Base-by-base conservation (phyloP, 2,113 vertebrate genomes). In the Coreoperca whiteheadi region DNA sequence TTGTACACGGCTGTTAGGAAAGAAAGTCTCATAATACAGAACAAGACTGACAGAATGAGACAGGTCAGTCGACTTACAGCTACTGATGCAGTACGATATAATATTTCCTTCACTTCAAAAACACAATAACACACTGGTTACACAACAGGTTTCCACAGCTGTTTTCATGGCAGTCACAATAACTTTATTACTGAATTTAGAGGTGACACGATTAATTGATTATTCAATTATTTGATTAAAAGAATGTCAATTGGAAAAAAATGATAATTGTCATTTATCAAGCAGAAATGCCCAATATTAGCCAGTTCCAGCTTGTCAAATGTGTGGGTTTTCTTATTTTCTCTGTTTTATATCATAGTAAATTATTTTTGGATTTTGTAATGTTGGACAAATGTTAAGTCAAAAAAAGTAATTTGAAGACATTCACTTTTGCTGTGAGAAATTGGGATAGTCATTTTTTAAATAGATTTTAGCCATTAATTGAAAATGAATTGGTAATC, bases 11-110 rank as follows among this genome's bases (percentile, higher is more conserved):
- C 63, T 57, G 21, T 2, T 5, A 28, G 63, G 72, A 87, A 71
- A 76, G 64, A 63, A 66, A 57, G 18, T 46, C 37, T 75, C 64
- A 63, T 53, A 25, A 70, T 39, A 51, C 63, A 73, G 60, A 83
- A 43, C 32, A 23, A 48, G 34, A 41, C 78, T 79, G 79, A 80
- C 61, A 54, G 51, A 61, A 37, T 41, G 68, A 70, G 54, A 70
- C 56, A 57, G 66, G n/a, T 71, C 74, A 16, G 23, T 57, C 2
- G 4, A n/a, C 34, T 46, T 57, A 69, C 20, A 34, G 32, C 20
- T 41, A 56, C 63, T 18, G 74, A 81, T 81, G 68, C 75, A 68
- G 8, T 21, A 63, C 56, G 57, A 79, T 23, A 0, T 16, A 23
- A 43, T 46, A 69, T 34, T 74, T 60, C 0, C 41, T 30, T 69